A percentile compares a stretch with the other conserved stretches of the same genome.
Evolutionary conservation across 2,113 vertebrate genomes (phyloP).

Genomic region (Megalops atlanticus): DNA sequence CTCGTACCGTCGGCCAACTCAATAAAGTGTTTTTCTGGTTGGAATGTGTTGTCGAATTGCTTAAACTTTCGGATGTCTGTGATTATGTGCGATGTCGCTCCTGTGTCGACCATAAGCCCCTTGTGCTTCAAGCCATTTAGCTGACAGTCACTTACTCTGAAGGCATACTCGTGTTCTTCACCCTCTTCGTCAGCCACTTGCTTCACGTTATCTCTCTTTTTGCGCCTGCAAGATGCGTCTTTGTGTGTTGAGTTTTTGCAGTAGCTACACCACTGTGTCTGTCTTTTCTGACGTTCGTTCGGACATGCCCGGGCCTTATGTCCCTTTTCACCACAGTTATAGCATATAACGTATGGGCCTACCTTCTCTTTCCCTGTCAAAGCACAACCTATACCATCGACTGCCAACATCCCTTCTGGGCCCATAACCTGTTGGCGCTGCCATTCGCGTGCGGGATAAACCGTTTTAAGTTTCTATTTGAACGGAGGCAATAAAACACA

Average conservation of each 20-base stretch:
- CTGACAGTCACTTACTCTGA: constrained; percentile 8
- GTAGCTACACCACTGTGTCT: constrained; percentile 13
- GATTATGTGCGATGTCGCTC: constrained; percentile 7
- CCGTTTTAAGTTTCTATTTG: too few relatives aligned
- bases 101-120: neutral
- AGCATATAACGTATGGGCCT: neutral
- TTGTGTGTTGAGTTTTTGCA: constrained; percentile 11
- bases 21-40: neutral
- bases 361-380: constrained; percentile 1
- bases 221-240: constrained; percentile 14
- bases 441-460: too few relatives aligned
- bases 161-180: constrained; percentile 10
- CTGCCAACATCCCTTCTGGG: too few relatives aligned
- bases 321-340: constrained; percentile 12
- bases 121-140: neutral
- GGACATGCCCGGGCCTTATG: constrained; percentile 14
- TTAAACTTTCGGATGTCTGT: neutral
- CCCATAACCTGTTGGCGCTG: too few relatives aligned
- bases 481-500: too few relatives aligned
- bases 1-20: constrained; percentile 4
- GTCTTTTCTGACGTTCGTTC: neutral
- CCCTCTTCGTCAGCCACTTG: neutral
- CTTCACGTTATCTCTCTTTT: constrained; percentile 10
- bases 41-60: neutral
- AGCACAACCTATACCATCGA: constrained; percentile 14